Evolutionary conservation across 2,888 invertebrate species (phyloP), one percentile per base, ranked within the genome.

Genomic region (Creontiades dilutus): DNA sequence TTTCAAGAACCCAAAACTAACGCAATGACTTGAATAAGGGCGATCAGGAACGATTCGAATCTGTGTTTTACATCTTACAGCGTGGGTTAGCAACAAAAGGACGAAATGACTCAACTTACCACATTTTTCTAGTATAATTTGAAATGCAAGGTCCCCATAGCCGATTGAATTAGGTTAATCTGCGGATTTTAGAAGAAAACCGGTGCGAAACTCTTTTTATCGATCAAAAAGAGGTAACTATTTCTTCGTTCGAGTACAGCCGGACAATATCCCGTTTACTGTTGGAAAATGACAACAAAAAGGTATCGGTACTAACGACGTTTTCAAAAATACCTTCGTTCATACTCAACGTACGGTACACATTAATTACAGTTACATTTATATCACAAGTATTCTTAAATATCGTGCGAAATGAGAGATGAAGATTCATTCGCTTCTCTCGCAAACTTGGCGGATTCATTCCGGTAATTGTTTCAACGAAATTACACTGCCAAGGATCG

Each of bases 1-100:
- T 16, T 9, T 78, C 13, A 46, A 78, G 47, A 78, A 78, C 16
- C 46, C 37, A 19, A 46, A 47, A 46, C 78, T 47, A 78, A 78
- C 47, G 13, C 0, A 76, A 78, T 78, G 78, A 78, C 78, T 78
- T 37, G 78, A 76, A 76, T 37, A 76, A 23, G 19, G 68, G 68
- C 23, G 23, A 68, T 68, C 68, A 27, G 68, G 68, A 13, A 68
- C 27, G 23, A 68, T 68, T 68, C 9, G 68, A 68, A 68, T 68
- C 23, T 27, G 68, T 68, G 68, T 68, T 11, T 61, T 19, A 61
- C 19, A 57, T 57, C 57, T 57, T n/a, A n/a, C 5, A 27, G 11
- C 11, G 19, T 23, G 68, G 68, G 68, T 68, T 23, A 19, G 57
- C 19, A 68, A 68, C 68, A 27, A 68, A 68, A 68, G 68, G 68